Conservation (phyloP, 2,888 invertebrate species). For the Notocelia uddmanniana region DNA sequence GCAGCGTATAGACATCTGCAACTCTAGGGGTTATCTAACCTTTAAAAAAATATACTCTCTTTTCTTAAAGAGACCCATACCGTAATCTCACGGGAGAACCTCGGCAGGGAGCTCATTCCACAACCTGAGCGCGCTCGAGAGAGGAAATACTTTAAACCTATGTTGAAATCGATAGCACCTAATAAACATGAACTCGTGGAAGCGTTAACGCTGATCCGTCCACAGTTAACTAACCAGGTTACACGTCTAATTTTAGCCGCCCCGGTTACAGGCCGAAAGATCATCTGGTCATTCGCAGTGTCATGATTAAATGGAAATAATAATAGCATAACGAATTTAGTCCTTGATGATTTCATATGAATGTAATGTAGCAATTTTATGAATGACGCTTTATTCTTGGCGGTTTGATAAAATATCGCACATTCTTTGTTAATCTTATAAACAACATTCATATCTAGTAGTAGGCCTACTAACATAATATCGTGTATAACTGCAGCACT, state of each 20-base stretch:
- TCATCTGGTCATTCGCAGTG: slow-evolving; percentile 49
- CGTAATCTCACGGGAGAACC: too few species aligned
- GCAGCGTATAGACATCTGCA: too few species aligned
- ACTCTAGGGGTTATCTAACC: too few species aligned
- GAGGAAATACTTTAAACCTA: background rate
- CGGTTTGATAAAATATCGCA: background rate
- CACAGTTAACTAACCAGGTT: slow-evolving; percentile 40
- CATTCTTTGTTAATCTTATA: background rate
- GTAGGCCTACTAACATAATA: too few species aligned
- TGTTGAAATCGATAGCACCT: background rate
- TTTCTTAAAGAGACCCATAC: too few species aligned
- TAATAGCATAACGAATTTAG: slow-evolving; percentile 5
- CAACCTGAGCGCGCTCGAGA: too few species aligned
- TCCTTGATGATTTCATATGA: slow-evolving; percentile 3
- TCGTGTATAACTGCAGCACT: too few species aligned
- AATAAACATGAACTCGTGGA: slow-evolving; percentile 51
- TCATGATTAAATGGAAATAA: slow-evolving; percentile 41
- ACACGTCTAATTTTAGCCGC: slow-evolving; percentile 54
- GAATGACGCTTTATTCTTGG: background rate
- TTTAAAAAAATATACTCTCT: too few species aligned
- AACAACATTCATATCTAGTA: background rate
- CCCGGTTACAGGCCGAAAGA: slow-evolving; percentile 53
- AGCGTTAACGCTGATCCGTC: slow-evolving; percentile 19
- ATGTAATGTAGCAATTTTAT: background rate
- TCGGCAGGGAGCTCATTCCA: too few species aligned